Evolutionary conservation across 1,140 invertebrate genomes (phyloP).

Genomic region (Geopemphigus sp.): DNA sequence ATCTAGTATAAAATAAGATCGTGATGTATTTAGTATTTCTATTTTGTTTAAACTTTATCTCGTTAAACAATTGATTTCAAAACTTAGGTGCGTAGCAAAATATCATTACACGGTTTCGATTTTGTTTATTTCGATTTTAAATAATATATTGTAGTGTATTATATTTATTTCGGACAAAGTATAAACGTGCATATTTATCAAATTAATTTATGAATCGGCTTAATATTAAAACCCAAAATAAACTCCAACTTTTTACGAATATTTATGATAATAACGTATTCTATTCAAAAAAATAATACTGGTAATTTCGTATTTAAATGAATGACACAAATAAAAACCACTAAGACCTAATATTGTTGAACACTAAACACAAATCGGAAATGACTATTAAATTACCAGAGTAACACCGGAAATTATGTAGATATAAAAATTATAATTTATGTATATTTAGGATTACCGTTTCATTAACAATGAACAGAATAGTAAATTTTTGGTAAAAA

Average conservation of each 20-base stretch:
- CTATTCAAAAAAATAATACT: not conserved
- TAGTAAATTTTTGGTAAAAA: not conserved
- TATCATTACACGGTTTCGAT: not conserved
- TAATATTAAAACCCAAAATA: not conserved
- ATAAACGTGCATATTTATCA: not conserved
- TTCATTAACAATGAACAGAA: not conserved
- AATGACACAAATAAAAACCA: not conserved
- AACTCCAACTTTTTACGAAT: no score
- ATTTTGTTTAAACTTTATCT: not conserved
- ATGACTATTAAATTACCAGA: slow-evolving; percentile 7
- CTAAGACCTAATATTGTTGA: not conserved
- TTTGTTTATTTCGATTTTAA: not conserved
- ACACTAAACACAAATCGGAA: slow-evolving; percentile 9
- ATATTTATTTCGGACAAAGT: not conserved
- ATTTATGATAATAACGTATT: not conserved
- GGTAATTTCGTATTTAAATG: not conserved
- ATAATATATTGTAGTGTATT: not conserved
- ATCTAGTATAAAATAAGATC: not conserved
- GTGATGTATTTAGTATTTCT: no score
- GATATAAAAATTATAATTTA: slow-evolving; percentile 15
- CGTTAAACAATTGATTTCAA: not conserved
- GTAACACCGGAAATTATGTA: not conserved
- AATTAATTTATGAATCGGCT: not conserved
- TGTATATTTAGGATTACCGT: not conserved
- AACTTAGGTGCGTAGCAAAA: not conserved